Evolutionary conservation across 2,888 invertebrate genomes (phyloP), one percentile per base, ranked within the genome.

Genomic region (Apotomis turbidana): DNA sequence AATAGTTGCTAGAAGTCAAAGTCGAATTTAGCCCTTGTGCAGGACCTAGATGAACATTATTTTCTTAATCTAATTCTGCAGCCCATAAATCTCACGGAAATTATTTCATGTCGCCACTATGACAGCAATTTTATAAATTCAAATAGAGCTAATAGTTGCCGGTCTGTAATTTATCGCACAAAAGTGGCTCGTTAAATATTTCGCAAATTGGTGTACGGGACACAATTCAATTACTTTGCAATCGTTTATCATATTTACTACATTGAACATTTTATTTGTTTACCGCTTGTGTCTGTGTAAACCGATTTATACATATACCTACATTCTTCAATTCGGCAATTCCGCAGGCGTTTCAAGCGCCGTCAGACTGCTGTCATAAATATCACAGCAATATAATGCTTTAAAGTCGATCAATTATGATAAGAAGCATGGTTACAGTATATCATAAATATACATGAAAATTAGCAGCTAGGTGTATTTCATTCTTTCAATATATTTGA

Each of bases 51-150:
- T 36, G 58, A 51, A 54, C 41, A 46, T 71, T 36, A 49, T 59
- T 52, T 59, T 59, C 44, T 38, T n/a, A 70, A n/a, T 62, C 46
- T 10, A 38, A 59, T 60, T 55, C 41, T 15, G 13, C 8, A 61
- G 27, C 57, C 27, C 55, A 62, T 71, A 68, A 68, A 71, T 68
- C 44, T 41, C n/a, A 41, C n/a, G 61, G 61, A 61, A 68, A 71
- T 71, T 67, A 62, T 61, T 12, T 58, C 27, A 51, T 61, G n/a
- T 71, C 27, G 71, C 55, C 55, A 41, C 61, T 66, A 51, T 57
- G 71, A 61, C 67, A 58, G 67, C 51, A 36, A 71, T 71, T 71
- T 71, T 71, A 71, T 68, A 71, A 68, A 68, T 71, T 71, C 67
- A 71, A 71, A 71, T 67, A 58, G 13, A 62, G 67, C 57, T 71